Base-by-base conservation (phyloP, 2,797 vertebrate species). In the Argyrosomus regius region DNA sequence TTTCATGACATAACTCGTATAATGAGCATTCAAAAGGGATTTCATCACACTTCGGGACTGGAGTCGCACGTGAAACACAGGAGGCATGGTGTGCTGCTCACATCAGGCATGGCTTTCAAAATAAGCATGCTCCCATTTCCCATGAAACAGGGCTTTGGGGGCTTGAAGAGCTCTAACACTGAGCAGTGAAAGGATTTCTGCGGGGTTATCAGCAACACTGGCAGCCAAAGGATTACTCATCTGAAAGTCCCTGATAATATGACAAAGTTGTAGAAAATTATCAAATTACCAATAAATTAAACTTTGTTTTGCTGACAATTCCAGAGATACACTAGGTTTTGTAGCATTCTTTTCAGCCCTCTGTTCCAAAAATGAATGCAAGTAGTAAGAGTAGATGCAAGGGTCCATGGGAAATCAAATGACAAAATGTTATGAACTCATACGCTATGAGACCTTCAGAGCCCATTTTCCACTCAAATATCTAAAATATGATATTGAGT, bases 1-100 rank as follows among this genome's bases (percentile, higher is more conserved):
- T 90, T 87, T 88, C 87, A 92, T 88, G 79, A 78, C 62, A 71
- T 61, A 57, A 76, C 64, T 83, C n/a, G 49, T 4, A 53, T 82
- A 87, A 84, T 77, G 67, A 91, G 74, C 18, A 0, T 56, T 84
- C 75, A 48, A 5, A 67, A 26, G 4, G 8, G 43, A 85, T 81
- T 84, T 77, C 63, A 53, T 86, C 75, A 67, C 64, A 48, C 39
- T 46, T 43, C 41, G 41, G n/a, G 62, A 57, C 53, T 57, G 0
- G 70, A 77, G 62, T 71, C 3, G 8, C 70, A 69, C 31, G 28
- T 54, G 79, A 79, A 81, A 50, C 61, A 57, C 62, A 72, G 56
- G 69, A 84, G 81, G 41, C 48, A 31, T 3, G 65, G 63, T 62
- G 76, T 63, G 78, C 41, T 59, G 4, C 79, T 81, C 1, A 18